Evolutionary conservation across 2,113 vertebrate genomes (phyloP), one percentile per base, ranked within the genome.

Genomic region (Hucho hucho): DNA sequence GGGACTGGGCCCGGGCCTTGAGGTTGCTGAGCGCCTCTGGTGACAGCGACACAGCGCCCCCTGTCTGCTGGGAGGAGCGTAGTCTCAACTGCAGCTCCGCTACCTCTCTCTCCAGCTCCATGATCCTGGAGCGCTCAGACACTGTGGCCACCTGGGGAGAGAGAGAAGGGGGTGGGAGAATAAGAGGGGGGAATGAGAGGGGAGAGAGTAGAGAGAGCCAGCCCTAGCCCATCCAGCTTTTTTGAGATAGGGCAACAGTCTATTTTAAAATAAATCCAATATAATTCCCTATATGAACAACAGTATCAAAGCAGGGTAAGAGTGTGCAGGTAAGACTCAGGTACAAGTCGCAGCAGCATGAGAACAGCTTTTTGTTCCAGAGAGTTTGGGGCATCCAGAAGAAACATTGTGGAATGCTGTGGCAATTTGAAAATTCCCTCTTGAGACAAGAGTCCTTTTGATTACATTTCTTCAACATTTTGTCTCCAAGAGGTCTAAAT

Each of bases 81-180:
- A 98, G 78, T 76, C 93, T 94, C 67, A 95, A 91, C 47, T 92
- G 94, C 47, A 99, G 93, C 75, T 96, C 95, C 4, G 93, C 78
- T 22, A 95, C 96, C 70, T 98, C 97, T 84, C 97, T 94, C 81
- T 99, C 97, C 73, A 99, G 92, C 76, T 99, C 97, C 96, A 99
- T 97, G 77, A 99, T 99, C 29, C 94, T 95, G 56, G 98, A 99
- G 80, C 95, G 96, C 81, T 99, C 98, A 0, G 98, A 99, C 2
- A 99, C 98, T 0, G 97, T 99, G 61, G 96, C 97, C 88, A 99
- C 98, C 98, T 99, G 82, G 83, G 84, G 83, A 5, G 65, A 28
- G 29, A 28, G 28, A 12, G 28, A 20, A 3, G 0, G 14, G 18
- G n/a, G n/a, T 3, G 58, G n/a, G 7, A 22, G n/a, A n/a, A 22